These are phyloP conservation scores for Acanthoscelides obtectus DNA, from an alignment of 2,888 invertebrate genomes.

Conservation along the genomic window DNA sequence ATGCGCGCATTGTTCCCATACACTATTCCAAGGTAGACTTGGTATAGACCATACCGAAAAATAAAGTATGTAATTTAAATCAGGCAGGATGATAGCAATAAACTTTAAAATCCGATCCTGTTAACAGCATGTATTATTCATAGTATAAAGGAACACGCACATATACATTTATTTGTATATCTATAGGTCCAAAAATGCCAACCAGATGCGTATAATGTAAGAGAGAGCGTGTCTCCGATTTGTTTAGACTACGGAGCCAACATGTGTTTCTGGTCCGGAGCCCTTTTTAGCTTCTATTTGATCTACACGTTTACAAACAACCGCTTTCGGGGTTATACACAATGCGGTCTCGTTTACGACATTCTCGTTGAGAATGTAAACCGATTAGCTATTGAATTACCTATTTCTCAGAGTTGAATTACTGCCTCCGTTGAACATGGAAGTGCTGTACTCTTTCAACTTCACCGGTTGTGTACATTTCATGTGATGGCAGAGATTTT, in stretches of 20 bases:
- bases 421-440: background rate
- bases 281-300: background rate
- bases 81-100: too few species aligned
- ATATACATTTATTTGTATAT: background rate
- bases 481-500: background rate
- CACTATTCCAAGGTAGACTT: too few species aligned
- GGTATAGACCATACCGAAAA: too few species aligned
- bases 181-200: slow-evolving; percentile 11
- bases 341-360: background rate
- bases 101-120: background rate
- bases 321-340: background rate
- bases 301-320: background rate
- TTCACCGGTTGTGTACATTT: background rate
- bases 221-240: slow-evolving; percentile 30
- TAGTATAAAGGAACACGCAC: background rate
- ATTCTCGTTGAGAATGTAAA: background rate
- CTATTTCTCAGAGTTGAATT: background rate
- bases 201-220: slow-evolving; percentile 29
- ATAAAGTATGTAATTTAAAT: too few species aligned
- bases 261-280: slow-evolving; percentile 21
- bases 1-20: too few species aligned
- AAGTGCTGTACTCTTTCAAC: background rate
- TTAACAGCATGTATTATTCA: slow-evolving; percentile 1
- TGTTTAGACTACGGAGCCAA: slow-evolving; percentile 32
- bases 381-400: background rate